These are phyloP conservation scores for Dioctria rufipes DNA, from an alignment of 2,888 invertebrate species.

Conservation along the genomic window DNA sequence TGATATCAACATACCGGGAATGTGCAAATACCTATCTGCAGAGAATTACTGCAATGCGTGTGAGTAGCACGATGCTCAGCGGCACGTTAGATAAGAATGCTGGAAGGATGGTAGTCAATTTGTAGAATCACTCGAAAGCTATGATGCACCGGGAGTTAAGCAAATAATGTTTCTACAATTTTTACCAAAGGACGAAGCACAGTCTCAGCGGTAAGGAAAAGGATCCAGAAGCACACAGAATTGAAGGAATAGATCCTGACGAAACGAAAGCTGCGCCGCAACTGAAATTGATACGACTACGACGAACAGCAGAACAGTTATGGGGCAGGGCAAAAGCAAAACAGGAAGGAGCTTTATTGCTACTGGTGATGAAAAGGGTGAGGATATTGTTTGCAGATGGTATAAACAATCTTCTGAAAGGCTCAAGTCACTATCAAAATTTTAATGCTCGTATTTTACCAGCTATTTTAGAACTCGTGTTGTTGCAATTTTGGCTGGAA, in stretches of 20 bases:
- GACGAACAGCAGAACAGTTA: too few relatives aligned
- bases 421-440: too few relatives aligned
- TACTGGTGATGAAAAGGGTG: constrained; percentile 17
- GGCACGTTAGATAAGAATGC: too few relatives aligned
- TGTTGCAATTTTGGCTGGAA: not conserved
- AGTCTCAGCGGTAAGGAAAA: not conserved
- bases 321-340: too few relatives aligned
- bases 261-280: constrained; percentile 57
- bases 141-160: too few relatives aligned
- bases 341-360: constrained; percentile 30
- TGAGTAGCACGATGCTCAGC: constrained; percentile 54
- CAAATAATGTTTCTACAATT: too few relatives aligned
- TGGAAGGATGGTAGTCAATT: not conserved
- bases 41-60: constrained; percentile 63
- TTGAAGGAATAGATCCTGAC: constrained; percentile 47
- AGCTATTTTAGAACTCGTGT: not conserved
- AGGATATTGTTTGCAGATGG: not conserved
- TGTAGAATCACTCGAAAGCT: not conserved
- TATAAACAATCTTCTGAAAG: not conserved
- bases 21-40: constrained; percentile 60
- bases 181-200: constrained; percentile 8
- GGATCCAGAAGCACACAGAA: not conserved
- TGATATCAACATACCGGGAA: constrained; percentile 4
- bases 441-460: not conserved
- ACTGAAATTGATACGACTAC: constrained; percentile 50